phyloP scores from a whole-genome alignment of 2,797 vertebrate genomes.

The Urophycis tenuis region DNA sequence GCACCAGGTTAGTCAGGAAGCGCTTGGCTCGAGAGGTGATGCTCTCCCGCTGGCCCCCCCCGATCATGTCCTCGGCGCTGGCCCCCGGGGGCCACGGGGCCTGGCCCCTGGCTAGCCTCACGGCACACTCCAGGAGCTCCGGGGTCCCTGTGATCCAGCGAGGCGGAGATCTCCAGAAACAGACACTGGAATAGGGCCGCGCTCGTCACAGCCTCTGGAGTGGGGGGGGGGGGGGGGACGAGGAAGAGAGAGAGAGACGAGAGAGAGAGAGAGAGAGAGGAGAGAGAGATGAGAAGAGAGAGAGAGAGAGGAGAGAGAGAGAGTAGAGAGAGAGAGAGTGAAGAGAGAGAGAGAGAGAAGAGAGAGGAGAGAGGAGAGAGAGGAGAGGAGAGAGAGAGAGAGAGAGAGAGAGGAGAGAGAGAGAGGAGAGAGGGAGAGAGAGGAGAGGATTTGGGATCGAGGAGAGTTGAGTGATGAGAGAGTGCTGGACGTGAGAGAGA shows the following conservation, averaged over 20 bases:
- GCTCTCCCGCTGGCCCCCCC: constrained; percentile 71
- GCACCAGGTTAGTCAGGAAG: constrained; percentile 80
- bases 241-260: too few relatives aligned
- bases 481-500: too few relatives aligned
- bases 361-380: too few relatives aligned
- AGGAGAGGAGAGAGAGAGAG: too few relatives aligned
- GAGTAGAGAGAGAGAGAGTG: too few relatives aligned
- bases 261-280: background rate
- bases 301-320: too few relatives aligned
- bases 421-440: too few relatives aligned
- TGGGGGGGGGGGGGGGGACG: constrained; percentile 7
- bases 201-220: constrained; percentile 76
- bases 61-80: constrained; percentile 49
- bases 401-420: too few relatives aligned
- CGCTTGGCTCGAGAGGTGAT: constrained; percentile 81
- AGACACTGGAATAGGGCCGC: constrained; percentile 79
- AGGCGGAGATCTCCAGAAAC: constrained; percentile 82
- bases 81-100: constrained; percentile 58
- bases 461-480: too few relatives aligned
- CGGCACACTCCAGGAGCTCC: constrained; percentile 78
- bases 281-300: too few relatives aligned
- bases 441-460: too few relatives aligned
- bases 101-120: constrained; percentile 76
- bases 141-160: constrained; percentile 79
- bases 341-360: too few relatives aligned